Evolutionary conservation across 2,113 vertebrate species (phyloP), one percentile per base, ranked within the genome.

Genomic region (Columbina picui): DNA sequence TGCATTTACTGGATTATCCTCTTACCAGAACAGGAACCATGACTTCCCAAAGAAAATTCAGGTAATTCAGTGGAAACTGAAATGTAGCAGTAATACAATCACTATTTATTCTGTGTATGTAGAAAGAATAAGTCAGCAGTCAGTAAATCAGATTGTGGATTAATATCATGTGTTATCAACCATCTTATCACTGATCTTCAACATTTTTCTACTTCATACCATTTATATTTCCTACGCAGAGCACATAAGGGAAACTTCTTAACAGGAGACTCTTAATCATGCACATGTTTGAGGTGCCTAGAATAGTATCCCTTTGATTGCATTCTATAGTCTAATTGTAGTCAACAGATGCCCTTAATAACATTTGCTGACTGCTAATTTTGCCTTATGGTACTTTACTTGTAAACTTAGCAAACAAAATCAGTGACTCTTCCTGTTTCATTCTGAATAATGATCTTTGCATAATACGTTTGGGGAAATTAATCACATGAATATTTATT

Each of bases 371-470:
- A 90, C 87, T 95, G 79, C 52, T 93, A 76, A 90, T 96, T 94
- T 95, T 96, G 59, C 81, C 84, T 83, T 77, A 57, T 77, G 56
- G 43, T 84, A 90, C 60, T 94, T 84, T 91, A 59, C 68, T 81
- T 73, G 52, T 41, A 82, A 90, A 79, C 93, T 93, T 67, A 74
- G 78, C 71, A 92, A 96, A 93, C 41, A 96, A 93, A 97, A 96
- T 59, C 88, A 94, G 55, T 77, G 61, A 45, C 57, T 90, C 50
- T 96, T 92, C 84, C 65, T 97, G 71, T 91, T 89, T 94, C 69
- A 92, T 70, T 95, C 84, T 70, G 76, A 90, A 65, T 90, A 95
- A 91, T 90, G 34, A 41, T 82, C 57, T 81, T 76, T 93, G 71
- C 38, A 50, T 69, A 70, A 60, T 61, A 50, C 26, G 21, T 91